Conservation (phyloP, 2,113 vertebrate species). For the Varanus komodoensis region DNA sequence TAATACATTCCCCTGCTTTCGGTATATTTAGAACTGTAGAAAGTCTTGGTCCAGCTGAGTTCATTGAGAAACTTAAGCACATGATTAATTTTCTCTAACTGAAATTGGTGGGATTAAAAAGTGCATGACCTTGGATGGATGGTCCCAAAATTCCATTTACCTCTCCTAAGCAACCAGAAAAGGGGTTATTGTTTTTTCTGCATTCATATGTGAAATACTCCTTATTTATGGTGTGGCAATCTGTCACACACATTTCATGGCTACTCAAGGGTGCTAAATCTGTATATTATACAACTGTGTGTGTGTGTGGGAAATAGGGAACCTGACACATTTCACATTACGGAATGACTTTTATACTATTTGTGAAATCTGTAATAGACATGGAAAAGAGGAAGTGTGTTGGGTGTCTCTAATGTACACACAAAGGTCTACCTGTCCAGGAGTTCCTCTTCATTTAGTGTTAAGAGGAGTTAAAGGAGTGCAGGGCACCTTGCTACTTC, state of each 20-base stretch:
- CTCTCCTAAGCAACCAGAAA: not conserved
- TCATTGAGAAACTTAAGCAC: conserved; percentile 1
- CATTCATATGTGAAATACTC: not conserved
- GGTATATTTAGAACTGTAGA: not conserved
- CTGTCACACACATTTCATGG: not conserved
- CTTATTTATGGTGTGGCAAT: not conserved
- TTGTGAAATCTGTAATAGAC: conserved; percentile 7
- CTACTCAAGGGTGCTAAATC: not conserved
- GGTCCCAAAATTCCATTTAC: not conserved
- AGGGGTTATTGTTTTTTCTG: not conserved
- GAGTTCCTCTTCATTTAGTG: not conserved
- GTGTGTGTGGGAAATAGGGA: not conserved
- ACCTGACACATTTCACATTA: not conserved
- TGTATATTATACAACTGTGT: not conserved
- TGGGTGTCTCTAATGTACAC: not conserved
- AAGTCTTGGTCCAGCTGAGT: not conserved
- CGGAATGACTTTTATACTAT: not conserved
- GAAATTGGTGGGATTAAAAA: not conserved
- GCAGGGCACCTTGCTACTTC: too few species aligned
- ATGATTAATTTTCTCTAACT: not conserved
- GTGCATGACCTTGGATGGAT: not conserved
- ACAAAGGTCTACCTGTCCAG: not conserved
- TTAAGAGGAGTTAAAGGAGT: not conserved
- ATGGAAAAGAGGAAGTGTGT: not conserved
- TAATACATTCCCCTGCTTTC: not conserved